Percentiles rank a stretch among this genome's conserved stretches.
Conservation (phyloP, 2,797 vertebrate species). For the Nannoperca obscura region DNA sequence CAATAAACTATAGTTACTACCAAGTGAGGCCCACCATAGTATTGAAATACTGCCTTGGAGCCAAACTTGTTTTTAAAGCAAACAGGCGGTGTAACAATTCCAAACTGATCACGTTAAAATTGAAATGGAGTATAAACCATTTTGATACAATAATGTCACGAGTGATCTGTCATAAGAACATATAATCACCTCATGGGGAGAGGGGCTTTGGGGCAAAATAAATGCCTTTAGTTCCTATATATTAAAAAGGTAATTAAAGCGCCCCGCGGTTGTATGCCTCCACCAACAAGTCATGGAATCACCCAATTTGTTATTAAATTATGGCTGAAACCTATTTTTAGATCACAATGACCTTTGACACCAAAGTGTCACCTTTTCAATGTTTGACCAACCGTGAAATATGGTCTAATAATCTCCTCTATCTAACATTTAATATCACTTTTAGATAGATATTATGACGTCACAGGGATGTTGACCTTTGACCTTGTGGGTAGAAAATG, state of each 20-base stretch:
- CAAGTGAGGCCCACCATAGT: constrained; percentile 31
- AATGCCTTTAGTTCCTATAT: constrained; percentile 9
- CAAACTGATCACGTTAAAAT: constrained; percentile 59
- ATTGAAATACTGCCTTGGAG: constrained; percentile 53
- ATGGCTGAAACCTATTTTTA: too few species aligned
- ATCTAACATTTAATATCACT: too few species aligned
- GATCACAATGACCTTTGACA: too few species aligned
- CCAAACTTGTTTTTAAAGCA: constrained; percentile 63
- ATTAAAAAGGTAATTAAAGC: constrained; percentile 40
- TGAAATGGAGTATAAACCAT: constrained; percentile 62
- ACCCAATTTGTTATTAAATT: too few species aligned
- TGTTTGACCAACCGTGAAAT: too few species aligned
- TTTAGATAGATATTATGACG: too few species aligned
- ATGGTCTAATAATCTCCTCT: too few species aligned
- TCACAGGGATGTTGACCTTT: too few species aligned
- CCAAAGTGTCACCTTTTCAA: too few species aligned
- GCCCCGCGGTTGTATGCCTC: too few species aligned
- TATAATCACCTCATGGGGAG: constrained; percentile 40
- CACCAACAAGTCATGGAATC: too few species aligned
- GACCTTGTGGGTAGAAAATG: too few species aligned
- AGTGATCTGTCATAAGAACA: constrained; percentile 42
- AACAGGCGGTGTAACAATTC: constrained; percentile 58
- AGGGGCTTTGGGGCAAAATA: constrained; percentile 5
- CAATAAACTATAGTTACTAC: constrained; percentile 67
- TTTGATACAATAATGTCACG: constrained; percentile 35